Conservation (phyloP, 2,113 vertebrate genomes). For the Agapornis roseicollis region DNA sequence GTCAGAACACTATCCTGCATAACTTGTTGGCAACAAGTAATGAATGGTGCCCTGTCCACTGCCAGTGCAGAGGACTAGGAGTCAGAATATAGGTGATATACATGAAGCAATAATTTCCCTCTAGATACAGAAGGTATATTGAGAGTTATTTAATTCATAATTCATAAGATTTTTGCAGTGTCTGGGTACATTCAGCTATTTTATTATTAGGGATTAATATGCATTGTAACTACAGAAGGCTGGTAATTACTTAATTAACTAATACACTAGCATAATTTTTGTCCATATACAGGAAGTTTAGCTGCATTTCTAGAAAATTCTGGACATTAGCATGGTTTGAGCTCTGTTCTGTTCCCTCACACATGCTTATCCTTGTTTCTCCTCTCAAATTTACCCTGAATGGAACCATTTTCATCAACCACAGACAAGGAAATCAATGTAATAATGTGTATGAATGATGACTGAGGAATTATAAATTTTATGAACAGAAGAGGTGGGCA, state of each 20-base stretch:
- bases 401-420: background rate
- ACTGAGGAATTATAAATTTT: background rate
- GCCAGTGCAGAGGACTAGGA: background rate
- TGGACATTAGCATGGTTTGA: background rate
- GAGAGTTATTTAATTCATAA: background rate
- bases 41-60: background rate
- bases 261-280: background rate
- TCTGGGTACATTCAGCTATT: background rate
- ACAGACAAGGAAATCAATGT: background rate
- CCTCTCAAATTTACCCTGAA: background rate
- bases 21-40: background rate
- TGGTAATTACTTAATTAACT: background rate
- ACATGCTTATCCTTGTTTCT: background rate
- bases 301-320: background rate
- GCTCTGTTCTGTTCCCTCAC: background rate
- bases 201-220: background rate
- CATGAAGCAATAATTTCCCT: background rate
- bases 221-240: background rate
- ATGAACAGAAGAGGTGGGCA: background rate
- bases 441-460: background rate
- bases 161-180: background rate
- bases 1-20: background rate
- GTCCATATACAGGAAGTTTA: background rate
- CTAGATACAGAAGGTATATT: background rate
- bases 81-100: accelerated